Evolutionary conservation across 2,888 invertebrate species (phyloP), one percentile per base, ranked within the genome.

Genomic region (Carpatolechia fugitivella): DNA sequence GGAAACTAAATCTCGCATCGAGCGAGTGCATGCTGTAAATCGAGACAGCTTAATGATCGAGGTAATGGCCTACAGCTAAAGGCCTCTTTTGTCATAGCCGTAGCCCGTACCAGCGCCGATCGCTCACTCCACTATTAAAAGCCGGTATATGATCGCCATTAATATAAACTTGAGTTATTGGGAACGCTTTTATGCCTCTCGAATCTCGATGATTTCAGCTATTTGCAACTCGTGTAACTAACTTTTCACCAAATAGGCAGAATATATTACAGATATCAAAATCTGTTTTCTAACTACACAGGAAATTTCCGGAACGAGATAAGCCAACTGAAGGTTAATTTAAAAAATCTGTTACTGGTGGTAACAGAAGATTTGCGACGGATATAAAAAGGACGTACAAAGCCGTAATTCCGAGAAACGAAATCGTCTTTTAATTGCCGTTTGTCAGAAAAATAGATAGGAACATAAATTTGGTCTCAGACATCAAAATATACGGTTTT

Each of bases 401-500:
- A 48, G 33, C 47, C 16, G 33, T 31, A 16, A 13, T 44, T 24
- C 20, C 30, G 31, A 33, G 20, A 14, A 14, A 16, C 49, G 20
- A 33, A 18, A 14, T 48, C 31, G 20, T 11, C 66, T 80, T 80
- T 80, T 82, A 86, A 85, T 85, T 85, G 80, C 75, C 77, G 74
- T 78, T 79, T 76, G 78, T 78, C 76, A 80, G 67, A 69, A 60
- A 72, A 76, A 82, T 76, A 77, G 82, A 82, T 82, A 80, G 75
- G 69, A 73, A 76, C 75, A 81, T 87, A 87, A 87, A 88, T 87
- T 81, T 65, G 59, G 64, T 69, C 70, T 66, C 70, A 69, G 72
- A 64, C 71, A 78, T 68, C 82, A 86, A 84, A 85, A 87, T 83
- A 78, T 81, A 80, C 80, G 82, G 85, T 80, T 85, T 84, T 84